A percentile compares a stretch with the other conserved stretches of the same genome.
phyloP scores from a whole-genome alignment of 1,140 invertebrate species.

The Mactra quadrangularis region DNA sequence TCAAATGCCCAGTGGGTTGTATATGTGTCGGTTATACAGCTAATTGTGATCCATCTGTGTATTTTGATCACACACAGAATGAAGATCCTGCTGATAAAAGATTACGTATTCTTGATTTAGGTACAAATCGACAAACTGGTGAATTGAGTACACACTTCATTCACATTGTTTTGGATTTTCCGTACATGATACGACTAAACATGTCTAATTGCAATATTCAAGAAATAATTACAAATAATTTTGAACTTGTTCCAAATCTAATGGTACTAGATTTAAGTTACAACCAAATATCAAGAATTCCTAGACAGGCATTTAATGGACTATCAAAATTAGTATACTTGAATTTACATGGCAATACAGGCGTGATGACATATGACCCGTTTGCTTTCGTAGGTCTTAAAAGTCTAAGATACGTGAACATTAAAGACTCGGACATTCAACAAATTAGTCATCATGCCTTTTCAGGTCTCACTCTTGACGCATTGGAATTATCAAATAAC shows the following conservation, averaged over 20 bases:
- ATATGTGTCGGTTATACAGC: neutral
- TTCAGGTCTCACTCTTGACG: conserved; percentile 24
- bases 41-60: neutral
- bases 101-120: neutral
- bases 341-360: conserved; percentile 35
- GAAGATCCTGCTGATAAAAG: neutral
- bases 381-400: conserved; percentile 37
- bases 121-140: too few species aligned
- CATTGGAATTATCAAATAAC: conserved; percentile 47
- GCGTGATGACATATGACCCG: conserved; percentile 1
- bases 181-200: neutral
- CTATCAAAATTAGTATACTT: conserved; percentile 15
- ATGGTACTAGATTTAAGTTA: neutral
- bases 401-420: conserved; percentile 1
- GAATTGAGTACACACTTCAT: too few species aligned
- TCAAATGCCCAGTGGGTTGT: neutral
- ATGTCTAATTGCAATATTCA: neutral
- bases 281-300: neutral
- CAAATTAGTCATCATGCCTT: conserved; percentile 12
- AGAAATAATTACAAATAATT: neutral
- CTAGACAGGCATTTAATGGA: neutral
- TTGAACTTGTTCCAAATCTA: neutral
- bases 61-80: neutral
- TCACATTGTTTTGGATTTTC: neutral
- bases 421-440: conserved; percentile 14